phyloP scores from a whole-genome alignment of 2,113 vertebrate species.

The Epinephelus lanceolatus region DNA sequence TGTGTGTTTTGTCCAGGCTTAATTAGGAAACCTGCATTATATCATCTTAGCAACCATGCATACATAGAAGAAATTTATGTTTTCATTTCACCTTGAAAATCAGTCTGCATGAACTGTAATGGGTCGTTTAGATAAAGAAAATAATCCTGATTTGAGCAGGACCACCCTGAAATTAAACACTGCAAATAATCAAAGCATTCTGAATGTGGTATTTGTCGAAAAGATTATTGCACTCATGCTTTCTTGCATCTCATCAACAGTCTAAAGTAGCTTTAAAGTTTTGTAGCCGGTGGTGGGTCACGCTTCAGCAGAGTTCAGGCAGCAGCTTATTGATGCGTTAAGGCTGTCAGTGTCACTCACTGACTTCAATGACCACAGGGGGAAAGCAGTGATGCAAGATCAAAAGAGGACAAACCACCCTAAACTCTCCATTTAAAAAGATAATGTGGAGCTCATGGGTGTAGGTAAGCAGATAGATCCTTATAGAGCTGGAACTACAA shows the following conservation, averaged over 20 bases:
- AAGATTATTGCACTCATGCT: constrained; percentile 27
- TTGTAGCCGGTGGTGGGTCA: constrained; percentile 42
- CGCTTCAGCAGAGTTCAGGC: constrained; percentile 36
- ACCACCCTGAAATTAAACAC: background rate
- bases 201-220: constrained; percentile 39
- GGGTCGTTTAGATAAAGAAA: background rate
- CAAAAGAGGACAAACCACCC: constrained; percentile 47
- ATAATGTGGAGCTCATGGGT: constrained; percentile 28
- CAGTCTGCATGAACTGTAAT: background rate
- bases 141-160: constrained; percentile 1
- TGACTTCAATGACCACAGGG: constrained; percentile 18
- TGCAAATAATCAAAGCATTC: constrained; percentile 35
- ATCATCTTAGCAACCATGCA: background rate
- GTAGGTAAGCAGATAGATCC: constrained; percentile 34
- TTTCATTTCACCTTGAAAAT: constrained; percentile 1
- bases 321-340: constrained; percentile 44
- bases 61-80: background rate
- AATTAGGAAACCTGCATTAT: background rate
- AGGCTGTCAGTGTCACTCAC: constrained; percentile 35
- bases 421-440: constrained; percentile 41
- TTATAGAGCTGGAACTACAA: constrained; percentile 2
- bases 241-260: constrained; percentile 42
- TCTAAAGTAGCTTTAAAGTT: constrained; percentile 41
- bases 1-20: background rate
- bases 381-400: constrained; percentile 45